phyloP scores from a whole-genome alignment of 2,888 invertebrate genomes.

The Zygogramma bicolorata region DNA sequence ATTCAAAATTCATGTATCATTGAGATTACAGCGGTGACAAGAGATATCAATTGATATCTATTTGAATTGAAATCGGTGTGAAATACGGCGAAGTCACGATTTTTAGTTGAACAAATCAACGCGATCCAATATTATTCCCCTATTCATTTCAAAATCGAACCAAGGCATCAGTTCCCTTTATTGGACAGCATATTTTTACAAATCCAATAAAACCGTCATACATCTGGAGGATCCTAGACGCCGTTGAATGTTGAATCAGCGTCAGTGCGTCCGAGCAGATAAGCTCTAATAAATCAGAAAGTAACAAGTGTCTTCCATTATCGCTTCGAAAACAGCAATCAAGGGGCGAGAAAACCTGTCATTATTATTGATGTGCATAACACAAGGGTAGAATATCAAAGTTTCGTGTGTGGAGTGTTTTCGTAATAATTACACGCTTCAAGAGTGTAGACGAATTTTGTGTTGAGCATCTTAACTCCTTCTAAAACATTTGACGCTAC shows the following conservation, averaged over 20 bases:
- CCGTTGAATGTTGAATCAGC: background rate
- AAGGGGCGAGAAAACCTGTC: background rate
- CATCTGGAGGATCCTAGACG: background rate
- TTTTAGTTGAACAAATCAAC: too few relatives aligned
- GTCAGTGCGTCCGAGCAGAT: background rate
- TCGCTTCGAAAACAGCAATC: constrained; percentile 2
- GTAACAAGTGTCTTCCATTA: constrained; percentile 4
- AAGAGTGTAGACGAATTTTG: too few relatives aligned
- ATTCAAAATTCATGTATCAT: too few relatives aligned
- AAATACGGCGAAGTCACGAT: too few relatives aligned
- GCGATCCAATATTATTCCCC: background rate
- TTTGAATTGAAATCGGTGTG: too few relatives aligned
- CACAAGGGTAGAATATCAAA: background rate
- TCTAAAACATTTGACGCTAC: too few relatives aligned
- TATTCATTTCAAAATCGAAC: background rate
- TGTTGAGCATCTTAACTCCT: too few relatives aligned
- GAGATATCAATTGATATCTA: too few relatives aligned
- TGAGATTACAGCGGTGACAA: too few relatives aligned
- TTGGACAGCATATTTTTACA: background rate
- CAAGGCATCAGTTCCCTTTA: background rate
- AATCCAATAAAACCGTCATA: background rate
- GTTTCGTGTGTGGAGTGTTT: too few relatives aligned
- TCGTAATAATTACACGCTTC: too few relatives aligned
- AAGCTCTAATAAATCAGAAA: constrained; percentile 1
- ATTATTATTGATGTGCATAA: background rate